Base-by-base conservation (phyloP, 2,797 vertebrate species). In the Cuculus canorus region DNA sequence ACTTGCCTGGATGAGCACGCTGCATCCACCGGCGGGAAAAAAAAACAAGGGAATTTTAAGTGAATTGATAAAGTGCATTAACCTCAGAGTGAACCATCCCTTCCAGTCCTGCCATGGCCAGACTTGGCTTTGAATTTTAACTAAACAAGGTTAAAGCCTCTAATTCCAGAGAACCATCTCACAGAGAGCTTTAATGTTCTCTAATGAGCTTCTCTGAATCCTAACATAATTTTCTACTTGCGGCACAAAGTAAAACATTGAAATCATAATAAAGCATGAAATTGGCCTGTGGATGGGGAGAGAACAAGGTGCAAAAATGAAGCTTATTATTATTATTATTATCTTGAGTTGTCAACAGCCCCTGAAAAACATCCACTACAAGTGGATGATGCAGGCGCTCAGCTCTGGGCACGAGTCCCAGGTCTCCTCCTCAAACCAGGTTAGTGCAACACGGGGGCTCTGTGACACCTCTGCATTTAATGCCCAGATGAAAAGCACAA, bases 181-280 rank as follows among this genome's bases (percentile, higher is more conserved):
- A 11, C 48, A 24, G 69, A 82, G 56, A 91, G 93, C 88, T 92
- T 61, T 86, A 86, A 93, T 75, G 86, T 35, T 61, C 73, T 77
- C 80, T n/a, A 17, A 90, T 68, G 88, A 93, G 93, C 92, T 91
- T 53, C 86, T 50, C 57, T 17, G 28, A 53, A 33, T 47, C 78
- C 84, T 19, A 71, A 52, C 39, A 14, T 60, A 3, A 24, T 54
- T 78, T 76, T 66, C 88, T 70, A 86, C 73, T 88, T 23, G 50
- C 1, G 0, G 73, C 73, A 24, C 41, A 25, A 86, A 79, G 7
- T 17, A 10, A 57, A 92, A 69, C 43, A 14, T 0, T 30, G 78
- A 82, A 70, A 83, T 88, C 54, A 23, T 24, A 65, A 90, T 11
- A 76, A 82, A 82, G 77, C 70, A 35, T 12, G 59, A 89, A 79